These are phyloP conservation scores for Pseudochirops corinnae DNA, from an alignment of 2,797 vertebrate species.

Conservation along the genomic window DNA sequence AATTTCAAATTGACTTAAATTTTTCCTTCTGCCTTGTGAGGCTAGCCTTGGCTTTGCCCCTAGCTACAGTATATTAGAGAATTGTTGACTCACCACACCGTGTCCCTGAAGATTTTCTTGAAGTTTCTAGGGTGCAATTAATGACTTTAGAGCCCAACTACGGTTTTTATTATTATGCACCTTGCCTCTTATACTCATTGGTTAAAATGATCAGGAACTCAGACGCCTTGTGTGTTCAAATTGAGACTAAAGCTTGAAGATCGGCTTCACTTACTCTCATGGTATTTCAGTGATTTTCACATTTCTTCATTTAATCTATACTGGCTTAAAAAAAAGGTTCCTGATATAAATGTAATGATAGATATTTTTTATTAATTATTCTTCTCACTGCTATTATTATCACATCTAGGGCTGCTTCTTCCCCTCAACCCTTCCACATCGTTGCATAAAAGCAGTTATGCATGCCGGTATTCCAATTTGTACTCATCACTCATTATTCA, in stretches of 20 bases:
- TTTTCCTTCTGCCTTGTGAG: slow-evolving; percentile 39
- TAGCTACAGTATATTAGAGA: not conserved
- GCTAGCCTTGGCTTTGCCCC: not conserved
- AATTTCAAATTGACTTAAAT: slow-evolving; percentile 41
- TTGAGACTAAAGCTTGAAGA: slow-evolving; percentile 26
- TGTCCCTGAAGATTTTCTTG: slow-evolving; percentile 26
- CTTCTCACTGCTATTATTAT: slow-evolving; percentile 61
- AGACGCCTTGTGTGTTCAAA: slow-evolving; percentile 43
- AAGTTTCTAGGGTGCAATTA: slow-evolving; percentile 57
- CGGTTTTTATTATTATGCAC: slow-evolving; percentile 18
- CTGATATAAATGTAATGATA: slow-evolving; percentile 59
- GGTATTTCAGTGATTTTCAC: slow-evolving; percentile 59
- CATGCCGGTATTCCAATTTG: slow-evolving; percentile 68
- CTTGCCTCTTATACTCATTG: not conserved
- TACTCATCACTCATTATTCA: slow-evolving; percentile 77
- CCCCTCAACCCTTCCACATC: slow-evolving; percentile 7
- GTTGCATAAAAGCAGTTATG: slow-evolving; percentile 42
- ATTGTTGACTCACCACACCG: slow-evolving; percentile 23
- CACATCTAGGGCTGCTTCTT: slow-evolving; percentile 70
- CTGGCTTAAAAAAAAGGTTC: slow-evolving; percentile 29
- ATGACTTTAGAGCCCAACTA: slow-evolving; percentile 50
- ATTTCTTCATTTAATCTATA: slow-evolving; percentile 53
- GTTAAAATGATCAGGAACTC: slow-evolving; percentile 47
- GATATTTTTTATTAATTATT: slow-evolving; percentile 52
- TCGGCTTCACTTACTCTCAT: slow-evolving; percentile 50